Evolutionary conservation across 2,113 vertebrate genomes (phyloP), one percentile per base, ranked within the genome.

Genomic region (Sphaerodactylus townsendi): DNA sequence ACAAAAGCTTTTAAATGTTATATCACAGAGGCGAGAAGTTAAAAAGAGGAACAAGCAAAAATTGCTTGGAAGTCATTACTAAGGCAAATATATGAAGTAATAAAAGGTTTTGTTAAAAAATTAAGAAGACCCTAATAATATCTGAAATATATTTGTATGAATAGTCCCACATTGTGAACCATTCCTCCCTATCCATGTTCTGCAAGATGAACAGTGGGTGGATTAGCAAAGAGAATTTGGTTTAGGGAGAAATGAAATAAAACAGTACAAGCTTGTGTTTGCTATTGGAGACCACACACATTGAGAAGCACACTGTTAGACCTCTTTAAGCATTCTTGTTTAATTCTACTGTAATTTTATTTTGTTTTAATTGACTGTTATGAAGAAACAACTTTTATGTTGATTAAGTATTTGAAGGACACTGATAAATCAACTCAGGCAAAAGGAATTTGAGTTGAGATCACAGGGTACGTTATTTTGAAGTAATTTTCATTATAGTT

Each of bases 181-280:
- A 48, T 71, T 33, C 33, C 59, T 3, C 71, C 84, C 77, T 90
- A 87, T 83, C 73, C 78, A 46, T 53, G 81, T 81, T 73, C 25
- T 59, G 28, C 65, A 62, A 82, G 71, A 62, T 35, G 30, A 39
- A 72, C 71, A 82, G 82, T 85, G 89, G 37, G 83, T 95, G 89
- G 90, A 94, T 88, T 91, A 93, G 86, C 64, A 93, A 73, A 89
- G 90, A 94, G 91, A 94, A 93, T 92, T 92, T 95, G 93, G 23
- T 96, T 94, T 95, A 88, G 90, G 94, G 84, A 94, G 93, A 96
- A 95, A 92, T 95, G 95, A 96, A 95, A 95, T 94, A 93, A 95
- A 95, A 92, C 95, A 95, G 94, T 94, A 83, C 91, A 87, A 90
- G 91, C 80, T 95, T 93, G 89, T 95, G 92, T 95, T 92, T 91